phyloP scores from a whole-genome alignment of 2,113 vertebrate species.

The Nothocercus nigrocapillus region DNA sequence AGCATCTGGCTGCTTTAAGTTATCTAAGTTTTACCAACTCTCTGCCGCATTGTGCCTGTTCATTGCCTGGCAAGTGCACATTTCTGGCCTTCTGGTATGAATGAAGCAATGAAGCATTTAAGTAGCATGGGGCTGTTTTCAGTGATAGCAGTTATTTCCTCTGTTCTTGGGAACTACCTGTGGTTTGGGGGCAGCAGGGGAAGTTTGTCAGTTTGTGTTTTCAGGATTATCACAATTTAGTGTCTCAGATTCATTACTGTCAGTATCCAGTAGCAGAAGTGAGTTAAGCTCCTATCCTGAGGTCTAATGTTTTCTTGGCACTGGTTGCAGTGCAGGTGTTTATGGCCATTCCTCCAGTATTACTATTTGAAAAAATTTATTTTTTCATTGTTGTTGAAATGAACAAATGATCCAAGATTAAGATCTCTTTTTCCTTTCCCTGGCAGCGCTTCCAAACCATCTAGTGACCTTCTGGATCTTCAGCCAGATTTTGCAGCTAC shows the following conservation, averaged over 20 bases:
- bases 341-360: not conserved
- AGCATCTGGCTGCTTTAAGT: not conserved
- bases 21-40: not conserved
- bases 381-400: not conserved
- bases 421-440: not conserved
- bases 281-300: not conserved
- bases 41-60: not conserved
- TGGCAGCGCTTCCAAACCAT: constrained; percentile 81
- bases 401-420: not conserved
- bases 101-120: not conserved
- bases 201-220: not conserved
- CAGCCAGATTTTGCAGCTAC: constrained; percentile 87
- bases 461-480: constrained; percentile 93
- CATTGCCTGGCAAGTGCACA: not conserved
- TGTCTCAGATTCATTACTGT: not conserved
- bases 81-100: not conserved
- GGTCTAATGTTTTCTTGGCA: not conserved
- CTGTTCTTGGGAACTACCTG: not conserved
- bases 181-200: not conserved
- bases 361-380: not conserved
- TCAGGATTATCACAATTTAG: not conserved
- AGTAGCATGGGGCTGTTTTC: not conserved
- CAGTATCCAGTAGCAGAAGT: not conserved
- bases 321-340: not conserved
- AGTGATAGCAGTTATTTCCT: not conserved